Base-by-base conservation (phyloP, 92 coral and sea anemone genomes). In the Parazoanthus atlanticus region DNA sequence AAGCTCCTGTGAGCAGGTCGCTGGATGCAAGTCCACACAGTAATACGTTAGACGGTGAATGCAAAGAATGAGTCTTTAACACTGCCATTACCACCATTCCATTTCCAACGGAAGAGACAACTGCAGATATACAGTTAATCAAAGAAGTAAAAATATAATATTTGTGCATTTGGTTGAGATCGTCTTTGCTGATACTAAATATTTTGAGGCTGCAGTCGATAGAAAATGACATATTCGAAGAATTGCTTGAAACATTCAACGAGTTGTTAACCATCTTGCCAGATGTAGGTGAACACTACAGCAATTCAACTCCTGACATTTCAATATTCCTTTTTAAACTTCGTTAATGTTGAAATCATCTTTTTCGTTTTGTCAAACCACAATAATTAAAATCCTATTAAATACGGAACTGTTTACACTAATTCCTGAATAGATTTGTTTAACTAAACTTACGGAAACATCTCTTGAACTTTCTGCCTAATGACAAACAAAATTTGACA, bases 1-100 rank as follows among this genome's bases (percentile, higher is more conserved):
- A 19, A 28, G 29, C 19, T 30, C 85, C 85, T 19, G 85, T 80
- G 1, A 80, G 38, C 31, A 80, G 38, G 19, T 80, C 85, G 28
- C 71, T 80, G 11, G 47, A 23, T 56, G 85, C 85, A 29, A 80
- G 65, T 28, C 74, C 64, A 15, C 58, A 52, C 58, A 72, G 34
- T 1, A 72, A 32, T 72, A 32, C 3, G 23, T 72, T 72, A 19
- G 77, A 72, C 7, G 41, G 77, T 31, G 77, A 72, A 36, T 30
- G 41, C 17, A 72, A 36, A 72, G 77, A 16, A 19, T 5, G 40
- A 16, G 77, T 72, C 77, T 72, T 72, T 72, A 72, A 19, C 9
- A 72, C 77, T 72, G 77, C 77, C 21, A 41, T 21, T 72, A 72
- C 40, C 43, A 72, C 77, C 23, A 72, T 3, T 2, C 40, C 77